Evolutionary conservation across 2,797 vertebrate species (phyloP), one percentile per base, ranked within the genome.

Genomic region (Synaphobranchus kaupii): DNA sequence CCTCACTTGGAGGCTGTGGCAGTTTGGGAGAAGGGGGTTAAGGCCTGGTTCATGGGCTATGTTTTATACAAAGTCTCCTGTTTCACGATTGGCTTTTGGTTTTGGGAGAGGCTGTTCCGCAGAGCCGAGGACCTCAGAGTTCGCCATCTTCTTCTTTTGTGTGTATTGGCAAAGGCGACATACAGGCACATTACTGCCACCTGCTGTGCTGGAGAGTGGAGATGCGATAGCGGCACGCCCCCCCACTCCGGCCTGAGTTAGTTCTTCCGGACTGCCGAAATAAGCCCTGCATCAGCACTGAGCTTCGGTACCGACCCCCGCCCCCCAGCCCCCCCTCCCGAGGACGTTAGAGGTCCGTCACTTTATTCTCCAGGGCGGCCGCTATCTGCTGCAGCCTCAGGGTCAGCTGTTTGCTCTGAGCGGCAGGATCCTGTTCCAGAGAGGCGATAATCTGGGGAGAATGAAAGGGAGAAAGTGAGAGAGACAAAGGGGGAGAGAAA

Each of bases 381-480:
- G 98, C 97, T 86, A 99, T 98, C 95, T 99, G 98, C 95, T 99
- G 98, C 91, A 99, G 97, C 94, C 98, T 97, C 94, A 97, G 96
- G 93, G 98, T 97, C 93, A 99, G 96, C 95, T 99, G 98, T 97
- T 99, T 99, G 96, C 97, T 99, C 95, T 99, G 98, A 90, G 98
- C 97, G 10, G 97, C 96, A 20, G 98, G 97, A 92, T 99, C 99
- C 88, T 98, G 98, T 87, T 99, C 98, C 91, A 99, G 94, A 93
- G 99, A 98, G 76, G 96, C 96, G 92, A 99, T 98, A 95, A 99
- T 98, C 98, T 99, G 94, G 44, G 6, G 22, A 17, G 78, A 25
- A 7, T 20, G 73, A 78, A 3, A 78, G 34, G 6, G 73, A 39
- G 34, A 31, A n/a, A 34, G 66, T 8, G n/a, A 34, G 66, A 31